Evolutionary conservation across 2,797 vertebrate genomes (phyloP), one percentile per base, ranked within the genome.

Genomic region (Heterohyrax brucei): DNA sequence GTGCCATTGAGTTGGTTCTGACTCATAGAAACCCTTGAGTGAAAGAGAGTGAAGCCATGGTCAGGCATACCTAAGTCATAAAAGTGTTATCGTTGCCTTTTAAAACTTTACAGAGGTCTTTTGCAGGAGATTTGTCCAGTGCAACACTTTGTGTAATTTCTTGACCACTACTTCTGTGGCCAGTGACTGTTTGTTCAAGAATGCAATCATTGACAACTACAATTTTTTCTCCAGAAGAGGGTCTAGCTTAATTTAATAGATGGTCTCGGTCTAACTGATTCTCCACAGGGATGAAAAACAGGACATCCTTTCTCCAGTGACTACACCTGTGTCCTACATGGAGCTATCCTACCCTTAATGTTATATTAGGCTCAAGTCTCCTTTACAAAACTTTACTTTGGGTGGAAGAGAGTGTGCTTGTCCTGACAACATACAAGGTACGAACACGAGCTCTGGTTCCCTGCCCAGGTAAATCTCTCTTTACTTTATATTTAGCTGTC

Each of bases 241-340:
- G 7, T 50, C 39, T 86, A 22, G 7, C 30, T 84, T 89, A 91
- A 85, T 44, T 87, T 95, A 39, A 26, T 50, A 82, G 66, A 68
- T 64, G 26, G 8, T 80, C 0, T 68, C 44, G n/a, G 39, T 61
- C 64, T 44, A 12, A 48, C 79, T 59, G 53, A 80, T 62, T 72
- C 10, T 61, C 5, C 22, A 22, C 22, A 68, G 24, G 33, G 30
- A 48, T 24, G 4, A 44, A n/a, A 39, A 26, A 26, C 79, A 72
- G 5, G 48, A 10, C 10, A 53, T 39, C 46, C 26, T 28, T 68
- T 80, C 21, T 22, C 28, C n/a, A 30, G 28, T 28, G 22, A 39
- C 28, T 19, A 9, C 0, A 16, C 64, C 61, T 77, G 39, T 66
- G 56, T 76, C 72, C 0, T 26, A 1, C 12, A 10, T n/a, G 76